These are phyloP conservation scores for Vannuccia rotundouncinata DNA, from an alignment of 2,888 invertebrate genomes.

Conservation along the genomic window DNA sequence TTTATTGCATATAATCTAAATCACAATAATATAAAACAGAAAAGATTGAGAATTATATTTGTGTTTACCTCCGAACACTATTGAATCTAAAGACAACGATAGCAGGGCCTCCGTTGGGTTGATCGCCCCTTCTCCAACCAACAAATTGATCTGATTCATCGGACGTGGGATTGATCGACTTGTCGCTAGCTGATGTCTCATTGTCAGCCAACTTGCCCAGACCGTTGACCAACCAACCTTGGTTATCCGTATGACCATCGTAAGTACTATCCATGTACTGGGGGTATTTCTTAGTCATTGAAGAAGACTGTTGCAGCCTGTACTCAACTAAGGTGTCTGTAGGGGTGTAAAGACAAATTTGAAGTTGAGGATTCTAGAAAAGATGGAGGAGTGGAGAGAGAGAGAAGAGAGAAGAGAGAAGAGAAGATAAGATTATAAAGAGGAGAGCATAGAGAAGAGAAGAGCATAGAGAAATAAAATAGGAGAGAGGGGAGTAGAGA, in stretches of 20 bases:
- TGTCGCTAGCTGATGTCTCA: background rate
- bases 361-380: too few species aligned
- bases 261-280: conserved; percentile 25
- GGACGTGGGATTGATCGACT: background rate
- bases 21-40: too few species aligned
- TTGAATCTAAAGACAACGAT: conserved; percentile 14
- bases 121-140: conserved; percentile 29
- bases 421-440: too few species aligned
- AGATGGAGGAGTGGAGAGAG: too few species aligned
- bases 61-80: background rate
- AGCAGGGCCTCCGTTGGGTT: background rate
- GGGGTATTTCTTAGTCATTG: background rate
- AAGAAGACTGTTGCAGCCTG: background rate
- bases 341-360: too few species aligned
- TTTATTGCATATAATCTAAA: too few species aligned
- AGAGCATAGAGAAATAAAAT: too few species aligned
- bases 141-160: conserved; percentile 17
- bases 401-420: too few species aligned
- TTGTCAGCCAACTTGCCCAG: conserved; percentile 32
- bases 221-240: background rate
- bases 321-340: background rate
- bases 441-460: too few species aligned
- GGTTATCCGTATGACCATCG: background rate
- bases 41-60: too few species aligned
- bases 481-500: too few species aligned